Percentiles rank a stretch among this genome's conserved stretches.
Conservation (phyloP, 2,888 invertebrate species). For the Sepiola atlantica region DNA sequence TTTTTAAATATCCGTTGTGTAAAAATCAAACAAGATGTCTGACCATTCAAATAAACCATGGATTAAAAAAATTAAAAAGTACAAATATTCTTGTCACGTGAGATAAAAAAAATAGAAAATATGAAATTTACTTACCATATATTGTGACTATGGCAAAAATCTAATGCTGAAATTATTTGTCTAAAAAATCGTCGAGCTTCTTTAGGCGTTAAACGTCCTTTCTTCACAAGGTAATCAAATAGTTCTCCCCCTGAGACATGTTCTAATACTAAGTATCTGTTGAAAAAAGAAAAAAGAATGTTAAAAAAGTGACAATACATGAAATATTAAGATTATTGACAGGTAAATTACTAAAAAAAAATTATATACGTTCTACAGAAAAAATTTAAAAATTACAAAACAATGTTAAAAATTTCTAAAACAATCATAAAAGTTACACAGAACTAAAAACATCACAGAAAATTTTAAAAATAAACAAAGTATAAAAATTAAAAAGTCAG, state of each 20-base stretch:
- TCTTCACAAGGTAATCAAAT: constrained; percentile 98
- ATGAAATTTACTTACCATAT: constrained; percentile 86
- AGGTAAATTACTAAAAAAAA: not conserved
- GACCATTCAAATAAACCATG: not conserved
- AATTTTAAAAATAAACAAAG: too few species aligned
- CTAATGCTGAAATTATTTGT: constrained; percentile 98
- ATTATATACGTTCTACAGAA: not conserved
- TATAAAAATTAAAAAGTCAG: too few species aligned
- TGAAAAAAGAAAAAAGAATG: constrained; percentile 50
- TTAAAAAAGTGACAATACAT: not conserved
- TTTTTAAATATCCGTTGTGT: not conserved
- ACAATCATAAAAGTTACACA: too few species aligned
- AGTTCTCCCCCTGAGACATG: constrained; percentile 99
- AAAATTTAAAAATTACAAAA: not conserved
- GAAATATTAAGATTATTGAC: not conserved
- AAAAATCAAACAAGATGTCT: not conserved
- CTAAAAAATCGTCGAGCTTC: constrained; percentile 97
- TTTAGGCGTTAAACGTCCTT: constrained; percentile 96
- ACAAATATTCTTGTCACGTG: not conserved
- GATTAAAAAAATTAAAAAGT: not conserved
- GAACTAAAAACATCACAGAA: too few species aligned
- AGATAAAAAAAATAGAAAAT: not conserved
- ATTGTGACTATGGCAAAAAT: constrained; percentile 99
- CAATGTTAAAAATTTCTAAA: not conserved
- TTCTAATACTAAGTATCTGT: constrained; percentile 95